A percentile compares a stretch with the other conserved stretches of the same genome.
Evolutionary conservation across 2,113 vertebrate species (phyloP).

Genomic region (Peromyscus polionotus): DNA sequence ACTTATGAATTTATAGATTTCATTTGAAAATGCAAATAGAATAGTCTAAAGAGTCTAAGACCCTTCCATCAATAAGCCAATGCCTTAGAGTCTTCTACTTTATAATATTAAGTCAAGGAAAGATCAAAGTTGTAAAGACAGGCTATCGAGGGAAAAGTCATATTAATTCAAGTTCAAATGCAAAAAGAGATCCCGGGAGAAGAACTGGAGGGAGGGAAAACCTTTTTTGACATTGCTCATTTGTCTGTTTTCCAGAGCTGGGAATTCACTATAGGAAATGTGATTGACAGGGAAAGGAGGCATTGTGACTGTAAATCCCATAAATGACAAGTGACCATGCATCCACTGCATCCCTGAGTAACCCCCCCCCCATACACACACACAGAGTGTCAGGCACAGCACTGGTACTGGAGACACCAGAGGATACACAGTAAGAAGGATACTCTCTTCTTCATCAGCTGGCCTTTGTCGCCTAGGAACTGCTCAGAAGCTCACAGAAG

Average conservation of each 20-base stretch:
- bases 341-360: not conserved
- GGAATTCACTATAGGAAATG: not conserved
- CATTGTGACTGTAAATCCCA: not conserved
- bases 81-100: not conserved
- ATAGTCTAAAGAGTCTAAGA: not conserved
- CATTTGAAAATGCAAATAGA: constrained; percentile 3
- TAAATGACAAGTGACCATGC: not conserved
- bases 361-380: not conserved
- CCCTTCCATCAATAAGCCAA: not conserved
- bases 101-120: not conserved
- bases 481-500: not conserved
- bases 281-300: not conserved
- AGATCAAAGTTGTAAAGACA: constrained; percentile 31
- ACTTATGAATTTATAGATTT: not conserved
- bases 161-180: not conserved
- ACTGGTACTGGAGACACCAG: not conserved
- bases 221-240: not conserved
- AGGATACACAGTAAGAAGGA: not conserved
- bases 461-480: not conserved
- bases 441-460: not conserved
- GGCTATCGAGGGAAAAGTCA: not conserved
- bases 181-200: not conserved
- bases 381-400: not conserved
- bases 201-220: not conserved
- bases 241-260: not conserved